Conservation (phyloP, 2,888 invertebrate species). For the Leucoma salicis region DNA sequence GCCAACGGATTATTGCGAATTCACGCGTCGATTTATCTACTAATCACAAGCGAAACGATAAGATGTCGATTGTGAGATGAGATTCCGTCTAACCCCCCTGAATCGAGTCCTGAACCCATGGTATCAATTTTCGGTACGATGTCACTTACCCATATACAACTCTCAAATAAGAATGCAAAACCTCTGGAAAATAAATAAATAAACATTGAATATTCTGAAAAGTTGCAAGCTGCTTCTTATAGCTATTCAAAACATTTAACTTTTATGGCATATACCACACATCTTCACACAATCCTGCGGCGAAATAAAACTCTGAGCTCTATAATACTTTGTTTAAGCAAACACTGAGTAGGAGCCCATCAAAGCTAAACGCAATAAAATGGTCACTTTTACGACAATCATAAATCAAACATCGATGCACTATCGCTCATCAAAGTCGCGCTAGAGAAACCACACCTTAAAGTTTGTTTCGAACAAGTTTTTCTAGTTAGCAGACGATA, state of each 20-base stretch:
- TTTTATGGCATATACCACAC: conserved; percentile 9
- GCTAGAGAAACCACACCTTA: conserved; percentile 38
- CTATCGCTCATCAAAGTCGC: conserved; percentile 45
- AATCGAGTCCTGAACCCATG: no score
- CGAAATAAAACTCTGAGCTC: conserved; percentile 21
- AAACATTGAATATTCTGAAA: not conserved
- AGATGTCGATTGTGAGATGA: no score
- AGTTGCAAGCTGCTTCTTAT: not conserved
- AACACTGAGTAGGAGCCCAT: conserved; percentile 46
- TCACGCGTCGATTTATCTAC: no score
- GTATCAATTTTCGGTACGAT: no score
- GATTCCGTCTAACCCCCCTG: no score
- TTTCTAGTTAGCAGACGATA: conserved; percentile 27
- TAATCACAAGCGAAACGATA: no score
- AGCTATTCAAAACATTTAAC: not conserved
- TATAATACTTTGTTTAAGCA: conserved; percentile 43
- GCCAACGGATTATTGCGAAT: no score
- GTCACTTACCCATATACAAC: no score
- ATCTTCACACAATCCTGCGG: conserved; percentile 30
- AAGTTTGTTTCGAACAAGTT: conserved; percentile 24
- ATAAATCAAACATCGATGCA: conserved; percentile 69
- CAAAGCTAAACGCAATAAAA: conserved; percentile 56
- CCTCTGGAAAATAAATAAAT: no score
- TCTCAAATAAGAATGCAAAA: no score
- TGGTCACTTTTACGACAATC: conserved; percentile 64